Evolutionary conservation across 2,797 vertebrate genomes (phyloP).

Genomic region (Chanos chanos): DNA sequence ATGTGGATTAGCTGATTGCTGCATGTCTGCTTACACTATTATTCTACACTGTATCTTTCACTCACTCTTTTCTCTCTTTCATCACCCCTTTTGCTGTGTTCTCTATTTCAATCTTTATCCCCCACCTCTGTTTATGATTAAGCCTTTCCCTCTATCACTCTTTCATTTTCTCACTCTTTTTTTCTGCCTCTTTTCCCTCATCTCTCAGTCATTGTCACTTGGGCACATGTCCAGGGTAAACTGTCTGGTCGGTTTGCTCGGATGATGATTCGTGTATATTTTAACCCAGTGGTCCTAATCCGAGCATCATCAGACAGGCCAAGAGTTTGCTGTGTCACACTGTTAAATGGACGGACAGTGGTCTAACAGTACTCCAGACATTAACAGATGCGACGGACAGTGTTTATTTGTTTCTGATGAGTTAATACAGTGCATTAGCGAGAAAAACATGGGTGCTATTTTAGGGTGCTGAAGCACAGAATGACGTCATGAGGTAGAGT

Average conservation of each 20-base stretch:
- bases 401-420: no score
- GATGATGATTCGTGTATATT: background rate
- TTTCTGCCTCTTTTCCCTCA: background rate
- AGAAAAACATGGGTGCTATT: no score
- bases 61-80: background rate
- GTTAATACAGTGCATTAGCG: no score
- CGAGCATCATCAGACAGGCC: no score
- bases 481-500: no score
- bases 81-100: background rate
- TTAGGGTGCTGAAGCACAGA: no score
- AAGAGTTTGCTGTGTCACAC: no score
- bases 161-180: background rate
- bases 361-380: no score
- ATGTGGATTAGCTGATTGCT: conserved; percentile 43
- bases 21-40: conserved; percentile 61
- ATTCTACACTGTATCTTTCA: conserved; percentile 19
- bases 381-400: no score
- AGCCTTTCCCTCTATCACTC: background rate
- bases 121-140: background rate
- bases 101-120: background rate
- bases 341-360: no score
- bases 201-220: background rate
- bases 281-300: no score
- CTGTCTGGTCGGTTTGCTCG: conserved; percentile 4
- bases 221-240: conserved; percentile 4